Conservation (phyloP, 1,140 invertebrate species). For the Brachionus asplanchnoidis region DNA sequence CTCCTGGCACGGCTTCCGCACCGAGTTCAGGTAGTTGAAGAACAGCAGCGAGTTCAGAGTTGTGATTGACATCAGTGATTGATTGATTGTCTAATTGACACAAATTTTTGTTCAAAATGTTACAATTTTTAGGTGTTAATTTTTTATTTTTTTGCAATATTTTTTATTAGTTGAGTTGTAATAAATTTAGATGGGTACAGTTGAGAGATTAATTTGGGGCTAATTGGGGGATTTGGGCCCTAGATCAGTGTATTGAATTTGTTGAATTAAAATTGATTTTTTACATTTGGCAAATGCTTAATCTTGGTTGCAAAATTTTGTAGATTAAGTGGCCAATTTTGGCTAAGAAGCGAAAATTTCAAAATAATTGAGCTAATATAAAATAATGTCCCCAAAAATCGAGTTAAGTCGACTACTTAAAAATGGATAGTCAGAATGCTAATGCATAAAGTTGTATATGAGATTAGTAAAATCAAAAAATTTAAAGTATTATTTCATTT, state of each 20-base stretch:
- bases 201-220: not conserved
- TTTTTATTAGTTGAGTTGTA: not conserved
- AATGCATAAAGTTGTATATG: not conserved
- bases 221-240: not conserved
- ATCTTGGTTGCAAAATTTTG: not conserved
- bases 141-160: not conserved
- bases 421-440: not conserved
- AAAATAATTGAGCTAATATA: not conserved
- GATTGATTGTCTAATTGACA: conserved; percentile 23
- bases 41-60: not conserved
- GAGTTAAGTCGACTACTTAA: not conserved
- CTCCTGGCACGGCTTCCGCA: not conserved
- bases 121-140: not conserved
- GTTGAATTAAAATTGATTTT: not conserved
- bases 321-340: not conserved
- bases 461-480: not conserved
- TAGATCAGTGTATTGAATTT: not conserved
- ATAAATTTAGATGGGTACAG: not conserved
- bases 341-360: not conserved
- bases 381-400: not conserved
- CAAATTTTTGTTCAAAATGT: not conserved
- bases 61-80: conserved; percentile 16
- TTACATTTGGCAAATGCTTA: not conserved
- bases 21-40: conserved; percentile 20
- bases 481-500: not conserved